Percentiles rank a stretch among this genome's conserved stretches.
These are phyloP conservation scores for Diplolepis rosae DNA, from an alignment of 2,888 invertebrate genomes.

Conservation along the genomic window DNA sequence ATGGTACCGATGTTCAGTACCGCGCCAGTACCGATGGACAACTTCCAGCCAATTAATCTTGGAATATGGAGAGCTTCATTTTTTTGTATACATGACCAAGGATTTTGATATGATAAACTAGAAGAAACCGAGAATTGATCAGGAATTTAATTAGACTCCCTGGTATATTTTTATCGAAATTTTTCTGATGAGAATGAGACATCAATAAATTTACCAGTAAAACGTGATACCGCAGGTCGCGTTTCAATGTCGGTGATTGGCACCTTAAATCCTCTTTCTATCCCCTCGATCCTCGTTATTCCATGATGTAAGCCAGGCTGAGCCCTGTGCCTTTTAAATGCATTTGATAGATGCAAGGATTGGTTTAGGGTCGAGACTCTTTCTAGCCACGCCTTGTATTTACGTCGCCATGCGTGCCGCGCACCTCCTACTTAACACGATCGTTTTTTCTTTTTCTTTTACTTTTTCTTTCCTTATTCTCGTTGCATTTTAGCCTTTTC, in stretches of 20 bases:
- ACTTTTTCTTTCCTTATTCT: slow-evolving; percentile 22
- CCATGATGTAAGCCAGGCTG: not conserved
- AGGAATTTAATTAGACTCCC: no score
- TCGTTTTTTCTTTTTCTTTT: slow-evolving; percentile 48
- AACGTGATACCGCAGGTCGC: not conserved
- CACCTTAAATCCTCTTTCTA: not conserved
- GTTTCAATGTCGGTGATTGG: slow-evolving; percentile 8
- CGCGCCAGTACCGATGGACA: no score
- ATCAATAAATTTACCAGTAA: not conserved
- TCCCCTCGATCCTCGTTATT: not conserved
- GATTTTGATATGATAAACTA: no score
- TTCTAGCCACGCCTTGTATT: slow-evolving; percentile 69
- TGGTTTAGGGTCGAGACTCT: slow-evolving; percentile 54
- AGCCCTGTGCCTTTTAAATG: not conserved
- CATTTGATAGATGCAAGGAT: slow-evolving; percentile 18
- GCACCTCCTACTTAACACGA: slow-evolving; percentile 67
- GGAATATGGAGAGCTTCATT: no score
- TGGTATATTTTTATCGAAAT: no score
- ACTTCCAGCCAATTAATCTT: no score
- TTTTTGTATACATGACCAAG: no score
- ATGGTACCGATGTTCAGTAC: no score
- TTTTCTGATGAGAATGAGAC: not conserved
- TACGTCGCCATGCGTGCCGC: slow-evolving; percentile 71
- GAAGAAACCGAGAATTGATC: no score
- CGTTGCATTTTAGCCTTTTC: slow-evolving; percentile 26